Conservation (phyloP, 1,140 invertebrate genomes). For the Tetranychus urticae region DNA sequence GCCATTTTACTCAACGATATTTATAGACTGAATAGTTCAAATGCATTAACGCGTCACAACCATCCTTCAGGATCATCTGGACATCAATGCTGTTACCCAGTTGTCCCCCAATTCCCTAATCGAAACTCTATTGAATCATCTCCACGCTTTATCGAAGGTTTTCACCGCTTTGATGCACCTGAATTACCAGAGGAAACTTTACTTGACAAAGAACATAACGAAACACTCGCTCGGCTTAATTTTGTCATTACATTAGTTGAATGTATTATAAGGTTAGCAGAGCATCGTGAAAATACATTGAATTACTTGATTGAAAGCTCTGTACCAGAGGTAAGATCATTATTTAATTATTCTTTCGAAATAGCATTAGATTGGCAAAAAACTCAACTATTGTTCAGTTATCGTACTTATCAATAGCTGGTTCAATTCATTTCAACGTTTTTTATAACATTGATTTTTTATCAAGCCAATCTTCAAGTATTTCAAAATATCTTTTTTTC, state of each 20-base stretch:
- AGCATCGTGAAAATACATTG: slow-evolving; percentile 43
- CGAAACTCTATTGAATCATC: slow-evolving; percentile 16
- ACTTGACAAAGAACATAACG: slow-evolving; percentile 76
- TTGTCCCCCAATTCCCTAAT: neutral
- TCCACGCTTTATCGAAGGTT: slow-evolving; percentile 25
- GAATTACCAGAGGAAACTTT: slow-evolving; percentile 86
- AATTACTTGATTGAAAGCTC: slow-evolving; percentile 22
- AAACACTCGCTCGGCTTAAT: slow-evolving; percentile 72
- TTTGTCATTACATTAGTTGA: slow-evolving; percentile 74
- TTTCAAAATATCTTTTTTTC: neutral
- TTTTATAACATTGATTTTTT: neutral
- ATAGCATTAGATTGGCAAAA: neutral
- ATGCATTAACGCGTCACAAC: neutral
- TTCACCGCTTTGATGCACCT: slow-evolving; percentile 49
- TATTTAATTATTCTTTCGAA: neutral
- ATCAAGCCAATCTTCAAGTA: neutral
- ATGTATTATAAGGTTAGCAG: slow-evolving; percentile 64
- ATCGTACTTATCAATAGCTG: neutral
- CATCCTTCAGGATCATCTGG: neutral
- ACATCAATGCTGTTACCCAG: neutral
- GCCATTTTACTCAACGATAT: neutral
- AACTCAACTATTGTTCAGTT: neutral
- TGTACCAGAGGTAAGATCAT: slow-evolving; percentile 6
- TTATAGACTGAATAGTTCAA: neutral
- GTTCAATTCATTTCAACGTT: neutral